Conservation (phyloP, 2,888 invertebrate species). For the Eristalis pertinax region DNA sequence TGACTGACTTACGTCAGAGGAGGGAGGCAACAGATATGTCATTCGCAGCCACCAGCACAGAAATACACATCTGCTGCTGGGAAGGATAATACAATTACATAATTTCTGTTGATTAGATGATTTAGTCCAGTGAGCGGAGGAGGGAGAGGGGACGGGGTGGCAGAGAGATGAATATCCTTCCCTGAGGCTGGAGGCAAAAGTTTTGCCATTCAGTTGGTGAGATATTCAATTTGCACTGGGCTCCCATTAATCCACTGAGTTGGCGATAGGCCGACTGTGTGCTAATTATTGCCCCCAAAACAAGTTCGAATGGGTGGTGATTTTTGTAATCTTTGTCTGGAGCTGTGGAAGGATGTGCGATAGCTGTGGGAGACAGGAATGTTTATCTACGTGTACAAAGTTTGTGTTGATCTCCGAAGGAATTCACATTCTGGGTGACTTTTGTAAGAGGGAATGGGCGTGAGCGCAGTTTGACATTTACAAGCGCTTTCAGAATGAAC, state of each 20-base stretch:
- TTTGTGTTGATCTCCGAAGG: not conserved
- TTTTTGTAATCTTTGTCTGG: constrained; percentile 5
- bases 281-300: constrained; percentile 17
- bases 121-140: not conserved
- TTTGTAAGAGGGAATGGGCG: too few relatives aligned
- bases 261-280: constrained; percentile 20
- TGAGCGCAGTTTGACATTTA: too few relatives aligned
- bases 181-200: constrained; percentile 6
- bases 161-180: too few relatives aligned
- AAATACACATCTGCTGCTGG: constrained; percentile 24
- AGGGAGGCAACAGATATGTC: not conserved
- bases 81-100: constrained; percentile 33
- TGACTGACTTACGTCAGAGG: constrained; percentile 13
- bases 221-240: constrained; percentile 47
- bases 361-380: not conserved
- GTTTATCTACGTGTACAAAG: not conserved
- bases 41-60: not conserved
- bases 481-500: too few relatives aligned
- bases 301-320: not conserved
- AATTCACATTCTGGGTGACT: too few relatives aligned
- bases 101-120: constrained; percentile 48
- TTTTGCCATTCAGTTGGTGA: constrained; percentile 30
- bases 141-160: not conserved
- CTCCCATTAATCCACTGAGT: constrained; percentile 31
- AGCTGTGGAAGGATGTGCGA: not conserved